Base-by-base conservation (phyloP, 2,888 invertebrate genomes). In the Crossocerus cetratus region DNA sequence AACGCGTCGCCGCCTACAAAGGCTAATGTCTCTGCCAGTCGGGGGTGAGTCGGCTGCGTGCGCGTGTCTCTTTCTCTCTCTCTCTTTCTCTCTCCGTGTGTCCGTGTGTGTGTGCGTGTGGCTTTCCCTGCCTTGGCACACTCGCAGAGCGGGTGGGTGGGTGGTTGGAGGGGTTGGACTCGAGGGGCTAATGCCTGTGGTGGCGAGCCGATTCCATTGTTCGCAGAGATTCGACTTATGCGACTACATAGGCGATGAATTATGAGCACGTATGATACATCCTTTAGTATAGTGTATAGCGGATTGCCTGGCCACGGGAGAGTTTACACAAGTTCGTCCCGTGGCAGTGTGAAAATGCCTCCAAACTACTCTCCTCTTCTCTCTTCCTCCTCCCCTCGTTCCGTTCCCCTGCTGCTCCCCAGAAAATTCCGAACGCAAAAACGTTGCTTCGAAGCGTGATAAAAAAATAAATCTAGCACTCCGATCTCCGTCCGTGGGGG, bases 191-290 rank as follows among this genome's bases (percentile, higher is more conserved):
- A 32, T 32, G 32, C 32, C 32, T 32, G 32, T 32, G 8, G 32
- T 4, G 11, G 32, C 32, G 32, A 32, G 32, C 11, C 32, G 32
- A 32, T 32, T 32, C 32, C 32, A 32, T 32, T 32, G 32, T 32
- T 32, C 32, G 32, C 32, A 54, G 42, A 65, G 54, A 18, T 77
- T 77, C 74, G 75, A 42, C 62, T 60, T 66, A 62, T 54, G 72
- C 69, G 58, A 74, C 71, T 72, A 77, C 66, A 57, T 60, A 75
- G 80, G 78, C 78, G 68, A 72, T 61, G 78, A 72, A 53, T 74
- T 74, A 75, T 65, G 75, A 80, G 77, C 80, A 75, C 74, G 73
- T 75, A 63, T 65, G 32, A 64, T 72, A 74, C 72, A 77, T 69
- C 49, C n/a, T 49, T 32, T 32, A 32, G 32, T 68, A 54, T 69